These are phyloP conservation scores for Laupala kohalensis DNA, from an alignment of 1,140 invertebrate genomes.

Conservation along the genomic window DNA sequence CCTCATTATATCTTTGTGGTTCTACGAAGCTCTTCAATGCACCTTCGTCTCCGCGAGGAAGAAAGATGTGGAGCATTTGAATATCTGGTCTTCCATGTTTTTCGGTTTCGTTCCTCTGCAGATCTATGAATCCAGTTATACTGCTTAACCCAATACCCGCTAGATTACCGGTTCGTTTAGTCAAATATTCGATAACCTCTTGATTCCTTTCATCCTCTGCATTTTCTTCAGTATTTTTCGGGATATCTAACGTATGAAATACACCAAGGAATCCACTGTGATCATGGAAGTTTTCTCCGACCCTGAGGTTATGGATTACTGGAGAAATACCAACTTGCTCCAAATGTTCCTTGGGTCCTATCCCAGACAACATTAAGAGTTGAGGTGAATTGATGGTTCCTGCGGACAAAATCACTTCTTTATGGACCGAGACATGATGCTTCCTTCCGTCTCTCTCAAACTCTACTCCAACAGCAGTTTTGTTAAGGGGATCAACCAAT, in stretches of 20 bases:
- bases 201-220: not conserved
- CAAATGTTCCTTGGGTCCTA: conserved; percentile 70
- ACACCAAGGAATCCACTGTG: conserved; percentile 69
- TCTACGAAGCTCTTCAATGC: not conserved
- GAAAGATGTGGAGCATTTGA: not conserved
- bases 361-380: too few species aligned
- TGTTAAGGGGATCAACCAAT: not conserved
- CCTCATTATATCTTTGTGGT: not conserved
- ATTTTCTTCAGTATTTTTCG: not conserved
- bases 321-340: conserved; percentile 36
- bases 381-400: conserved; percentile 84
- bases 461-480: conserved; percentile 1
- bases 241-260: not conserved
- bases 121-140: not conserved
- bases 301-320: conserved; percentile 28
- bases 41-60: not conserved
- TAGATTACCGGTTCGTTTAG: not conserved
- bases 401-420: conserved; percentile 72
- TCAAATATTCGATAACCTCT: too few species aligned
- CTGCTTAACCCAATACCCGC: not conserved
- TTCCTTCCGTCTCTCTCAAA: conserved; percentile 46
- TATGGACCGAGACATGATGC: conserved; percentile 55
- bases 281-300: conserved; percentile 77
- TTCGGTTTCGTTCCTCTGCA: not conserved
- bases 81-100: not conserved